Base-by-base conservation (phyloP, 23 tunicate species). In the Trididemnum clinides region DNA sequence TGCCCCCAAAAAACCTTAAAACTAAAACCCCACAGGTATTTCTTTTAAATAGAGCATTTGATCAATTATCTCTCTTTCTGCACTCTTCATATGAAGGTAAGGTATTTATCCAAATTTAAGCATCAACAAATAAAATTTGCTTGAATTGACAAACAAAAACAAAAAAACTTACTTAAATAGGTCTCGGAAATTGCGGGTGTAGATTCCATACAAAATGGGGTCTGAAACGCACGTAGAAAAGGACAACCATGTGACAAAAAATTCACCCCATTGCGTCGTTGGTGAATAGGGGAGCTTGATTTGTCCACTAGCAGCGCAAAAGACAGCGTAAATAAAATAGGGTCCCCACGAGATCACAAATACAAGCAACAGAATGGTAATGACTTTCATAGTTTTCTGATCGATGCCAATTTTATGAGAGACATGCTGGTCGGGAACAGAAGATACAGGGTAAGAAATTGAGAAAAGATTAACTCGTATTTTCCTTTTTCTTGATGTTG, bases 141-240 rank as follows among this genome's bases (percentile, higher is more conserved):
- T 44, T 7, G 10, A 10, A 44, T 7, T 7, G 54, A 15, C 54
- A 44, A 44, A 44, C 12, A 10, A 44, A 44, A 44, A 44, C 15
- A 44, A 7, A 44, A 28, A 10, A 59, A 3, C 88, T 87, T 35
- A 92, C 97, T 64, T 77, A 18, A 92, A 87, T 66, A 78, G 85
- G 6, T 58, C 31, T 58, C 54, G 76, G 64, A 92, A 87, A 29
- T 92, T 92, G 0, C 82, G 81, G 19, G 90, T 92, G 29, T 54
- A 78, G 0, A 69, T 84, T 54, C 91, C 97, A 64, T 92, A 92
- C 25, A 92, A 28, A 35, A 92, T 80, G 7, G 97, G 97, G 83
- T 92, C 97, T 77, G 81, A 83, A 4, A 92, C 88, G 65, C 86
- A 83, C 29, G 90, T 87, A 69, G 78, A 57, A 73, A 87, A 51